phyloP scores from a whole-genome alignment of 2,888 invertebrate species.

The Hemaris fuciformis region DNA sequence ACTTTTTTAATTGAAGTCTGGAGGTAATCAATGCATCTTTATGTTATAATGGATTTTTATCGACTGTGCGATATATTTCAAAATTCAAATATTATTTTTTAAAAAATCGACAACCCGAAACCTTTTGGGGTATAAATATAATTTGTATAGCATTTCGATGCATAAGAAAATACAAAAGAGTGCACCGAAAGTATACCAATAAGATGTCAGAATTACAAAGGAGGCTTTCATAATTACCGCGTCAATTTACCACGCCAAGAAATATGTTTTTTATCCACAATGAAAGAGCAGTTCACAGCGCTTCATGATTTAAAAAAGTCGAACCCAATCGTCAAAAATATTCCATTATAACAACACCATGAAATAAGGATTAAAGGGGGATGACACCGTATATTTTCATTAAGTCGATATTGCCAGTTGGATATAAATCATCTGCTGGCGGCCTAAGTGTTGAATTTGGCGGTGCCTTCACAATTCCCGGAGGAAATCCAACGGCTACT shows the following conservation, averaged over 20 bases:
- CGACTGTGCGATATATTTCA: no score
- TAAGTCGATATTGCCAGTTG: slow-evolving; percentile 60
- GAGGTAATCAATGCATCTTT: no score
- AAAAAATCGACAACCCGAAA: no score
- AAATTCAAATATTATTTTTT: no score
- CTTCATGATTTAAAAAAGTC: background rate
- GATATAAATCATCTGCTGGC: slow-evolving; percentile 68
- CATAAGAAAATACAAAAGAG: background rate
- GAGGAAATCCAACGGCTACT: slow-evolving; percentile 51
- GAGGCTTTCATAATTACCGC: background rate
- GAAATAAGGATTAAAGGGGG: slow-evolving; percentile 69
- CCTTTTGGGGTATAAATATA: no score
- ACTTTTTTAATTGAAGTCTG: no score
- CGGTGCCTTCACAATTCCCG: slow-evolving; percentile 61
- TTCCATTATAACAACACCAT: slow-evolving; percentile 44
- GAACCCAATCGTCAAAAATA: slow-evolving; percentile 8
- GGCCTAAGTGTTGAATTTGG: slow-evolving; percentile 70
- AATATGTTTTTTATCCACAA: background rate
- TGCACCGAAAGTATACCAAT: background rate
- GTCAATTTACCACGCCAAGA: background rate
- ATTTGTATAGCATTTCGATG: no score
- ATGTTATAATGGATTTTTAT: no score
- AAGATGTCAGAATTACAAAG: background rate
- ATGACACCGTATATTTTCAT: slow-evolving; percentile 70
- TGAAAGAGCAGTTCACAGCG: background rate